These are phyloP conservation scores for Lophotis ruficrista DNA, from an alignment of 2,113 vertebrate genomes.

Conservation along the genomic window DNA sequence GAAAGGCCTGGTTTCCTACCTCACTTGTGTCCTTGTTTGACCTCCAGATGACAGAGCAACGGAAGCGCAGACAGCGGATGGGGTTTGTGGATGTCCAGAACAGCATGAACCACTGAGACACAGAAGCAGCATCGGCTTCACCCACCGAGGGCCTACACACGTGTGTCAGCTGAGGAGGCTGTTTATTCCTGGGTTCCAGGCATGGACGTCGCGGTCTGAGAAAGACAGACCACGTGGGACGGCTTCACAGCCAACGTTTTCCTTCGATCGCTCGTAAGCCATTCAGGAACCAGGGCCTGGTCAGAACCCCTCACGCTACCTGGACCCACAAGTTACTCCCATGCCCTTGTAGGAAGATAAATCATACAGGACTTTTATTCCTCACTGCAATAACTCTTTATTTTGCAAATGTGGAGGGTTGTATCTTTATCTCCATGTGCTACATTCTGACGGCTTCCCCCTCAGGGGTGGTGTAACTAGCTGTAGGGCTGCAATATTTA, in stretches of 20 bases:
- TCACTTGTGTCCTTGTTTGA: not conserved
- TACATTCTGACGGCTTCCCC: slow-evolving; percentile 25
- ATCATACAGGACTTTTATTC: slow-evolving; percentile 32
- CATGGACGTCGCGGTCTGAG: not conserved
- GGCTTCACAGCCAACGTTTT: not conserved
- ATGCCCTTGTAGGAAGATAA: slow-evolving; percentile 49
- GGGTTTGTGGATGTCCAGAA: slow-evolving; percentile 93
- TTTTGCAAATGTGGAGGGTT: slow-evolving; percentile 35
- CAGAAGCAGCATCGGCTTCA: not conserved
- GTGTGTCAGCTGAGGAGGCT: not conserved
- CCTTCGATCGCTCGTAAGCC: slow-evolving; percentile 3
- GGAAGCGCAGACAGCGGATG: slow-evolving; percentile 94
- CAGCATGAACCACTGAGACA: slow-evolving; percentile 73
- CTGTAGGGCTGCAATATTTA: slow-evolving; percentile 67
- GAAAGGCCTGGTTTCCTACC: not conserved
- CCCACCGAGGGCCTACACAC: not conserved
- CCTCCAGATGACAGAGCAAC: slow-evolving; percentile 94
- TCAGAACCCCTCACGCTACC: not conserved
- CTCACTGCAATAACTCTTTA: slow-evolving; percentile 46
- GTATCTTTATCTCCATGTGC: slow-evolving; percentile 57
- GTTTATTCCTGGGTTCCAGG: not conserved
- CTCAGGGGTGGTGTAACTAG: slow-evolving; percentile 23
- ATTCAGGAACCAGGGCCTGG: not conserved
- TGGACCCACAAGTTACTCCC: slow-evolving; percentile 17
- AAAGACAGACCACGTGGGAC: not conserved